Evolutionary conservation across 2,797 vertebrate genomes (phyloP).

Genomic region (Carcharodon carcharias): DNA sequence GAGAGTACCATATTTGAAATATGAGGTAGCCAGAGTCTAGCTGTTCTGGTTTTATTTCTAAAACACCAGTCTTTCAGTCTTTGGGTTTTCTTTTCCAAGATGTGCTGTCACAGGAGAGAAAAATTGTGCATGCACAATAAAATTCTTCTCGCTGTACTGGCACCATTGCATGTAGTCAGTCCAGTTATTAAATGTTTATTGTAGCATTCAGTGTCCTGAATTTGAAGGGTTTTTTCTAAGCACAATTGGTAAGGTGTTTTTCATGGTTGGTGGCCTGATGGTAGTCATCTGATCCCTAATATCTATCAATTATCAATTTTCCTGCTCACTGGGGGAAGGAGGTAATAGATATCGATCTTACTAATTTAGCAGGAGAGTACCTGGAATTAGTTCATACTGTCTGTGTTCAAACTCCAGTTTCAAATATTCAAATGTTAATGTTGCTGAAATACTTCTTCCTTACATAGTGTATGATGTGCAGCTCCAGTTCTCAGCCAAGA

Average conservation of each 20-base stretch:
- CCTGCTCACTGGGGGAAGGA: neutral
- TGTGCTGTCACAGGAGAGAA: neutral
- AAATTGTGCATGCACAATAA: neutral
- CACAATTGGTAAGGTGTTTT: neutral
- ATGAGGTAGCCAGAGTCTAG: neutral
- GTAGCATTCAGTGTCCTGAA: neutral
- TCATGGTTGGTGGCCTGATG: neutral
- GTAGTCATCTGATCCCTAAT: neutral
- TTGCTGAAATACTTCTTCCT: neutral
- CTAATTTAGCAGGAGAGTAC: neutral
- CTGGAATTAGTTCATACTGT: neutral
- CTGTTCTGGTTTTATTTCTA: neutral
- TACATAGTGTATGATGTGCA: neutral
- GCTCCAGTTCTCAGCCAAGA: neutral
- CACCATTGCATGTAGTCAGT: neutral
- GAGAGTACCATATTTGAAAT: neutral
- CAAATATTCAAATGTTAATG: neutral
- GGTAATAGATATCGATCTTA: neutral
- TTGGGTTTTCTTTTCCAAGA: slow-evolving; percentile 2
- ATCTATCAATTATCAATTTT: neutral
- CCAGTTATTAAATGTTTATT: slow-evolving; percentile 12
- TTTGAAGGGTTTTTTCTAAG: neutral
- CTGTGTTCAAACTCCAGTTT: neutral
- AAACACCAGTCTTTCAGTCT: slow-evolving; percentile 5
- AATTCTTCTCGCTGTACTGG: neutral